Base-by-base conservation (phyloP, 2,797 vertebrate species). In the Craterocephalus amniculus region DNA sequence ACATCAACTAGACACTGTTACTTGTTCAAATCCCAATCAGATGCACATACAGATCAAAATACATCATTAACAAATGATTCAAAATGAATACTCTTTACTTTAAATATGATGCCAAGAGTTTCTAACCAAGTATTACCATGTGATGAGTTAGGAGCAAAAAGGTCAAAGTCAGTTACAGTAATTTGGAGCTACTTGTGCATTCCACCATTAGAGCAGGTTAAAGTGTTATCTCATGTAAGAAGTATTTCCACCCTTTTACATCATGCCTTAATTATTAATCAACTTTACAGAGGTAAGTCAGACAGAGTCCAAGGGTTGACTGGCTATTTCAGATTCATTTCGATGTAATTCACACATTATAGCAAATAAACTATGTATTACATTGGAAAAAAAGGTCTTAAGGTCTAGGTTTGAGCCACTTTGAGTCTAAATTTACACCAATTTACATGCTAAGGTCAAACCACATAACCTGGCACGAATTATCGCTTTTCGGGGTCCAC, bases 211-310 rank as follows among this genome's bases (percentile, higher is more conserved):
- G 18, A 66, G 26, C 63, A 60, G 11, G 18, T 22, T 54, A 61
- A 67, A 36, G 72, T 58, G 62, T 54, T 76, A 72, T 60, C 48
- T 74, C 45, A 27, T 60, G 65, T 55, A 74, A 59, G n/a, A 35
- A 48, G n/a, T 34, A 65, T 61, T 70, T 52, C 59, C 6, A 13
- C 24, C 70, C 49, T 61, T 58, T 71, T 78, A 64, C 73, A 80
- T 67, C 75, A 72, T 38, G 69, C 29, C 26, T 52, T 63, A 54
- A 80, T 83, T 71, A 81, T 84, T 73, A 67, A 85, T 88, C 73
- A 68, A 72, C 63, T 74, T 58, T 74, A 58, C 65, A 75, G 63
- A 77, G 72, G 66, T 76, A 73, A 73, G 77, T 67, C 70, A 78
- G 57, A 54, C 64, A 26, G 61, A 27, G 63, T 51, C 68, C 76